A percentile compares a stretch with the other conserved stretches of the same genome.
Conservation (phyloP, 2,113 vertebrate species). For the Leucopsar rothschildi region DNA sequence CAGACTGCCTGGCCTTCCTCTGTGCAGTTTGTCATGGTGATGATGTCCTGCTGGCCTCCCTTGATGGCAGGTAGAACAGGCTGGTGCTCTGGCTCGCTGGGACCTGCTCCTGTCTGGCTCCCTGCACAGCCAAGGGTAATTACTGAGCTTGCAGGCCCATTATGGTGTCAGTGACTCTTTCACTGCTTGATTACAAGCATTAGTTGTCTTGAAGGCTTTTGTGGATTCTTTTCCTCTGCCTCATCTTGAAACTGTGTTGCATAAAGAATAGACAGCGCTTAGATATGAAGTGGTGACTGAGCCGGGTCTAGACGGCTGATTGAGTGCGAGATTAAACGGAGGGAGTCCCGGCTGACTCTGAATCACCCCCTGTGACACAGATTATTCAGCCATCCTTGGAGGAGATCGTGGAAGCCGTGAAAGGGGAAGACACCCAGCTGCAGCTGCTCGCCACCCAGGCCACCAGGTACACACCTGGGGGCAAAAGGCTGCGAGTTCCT, state of each 20-base stretch:
- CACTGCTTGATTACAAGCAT: conserved; percentile 14
- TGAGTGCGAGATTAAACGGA: conserved; percentile 4
- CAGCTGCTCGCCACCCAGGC: conserved; percentile 81
- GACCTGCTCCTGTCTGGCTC: conserved; percentile 15
- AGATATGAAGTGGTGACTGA: conserved; percentile 45
- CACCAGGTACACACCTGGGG: conserved; percentile 75
- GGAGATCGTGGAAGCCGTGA: conserved; percentile 78
- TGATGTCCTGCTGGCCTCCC: neutral
- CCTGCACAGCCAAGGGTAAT: neutral
- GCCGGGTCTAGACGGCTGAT: conserved; percentile 28
- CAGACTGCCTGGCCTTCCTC: neutral
- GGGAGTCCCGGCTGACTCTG: conserved; percentile 1
- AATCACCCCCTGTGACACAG: conserved; percentile 65
- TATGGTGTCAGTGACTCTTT: neutral
- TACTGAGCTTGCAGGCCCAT: neutral
- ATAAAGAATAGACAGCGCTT: conserved; percentile 1
- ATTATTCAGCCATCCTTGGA: conserved; percentile 49
- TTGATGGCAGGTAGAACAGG: conserved; percentile 15
- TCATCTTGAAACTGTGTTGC: conserved; percentile 35
- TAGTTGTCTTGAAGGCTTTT: conserved; percentile 28
- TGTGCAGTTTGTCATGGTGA: neutral
- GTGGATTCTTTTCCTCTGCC: conserved; percentile 34
- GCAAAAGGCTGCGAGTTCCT: neutral
- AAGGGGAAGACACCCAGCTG: conserved; percentile 51
- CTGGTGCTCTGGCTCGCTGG: neutral